Base-by-base conservation (phyloP, 1,140 invertebrate species). In the Dryas iulia region DNA sequence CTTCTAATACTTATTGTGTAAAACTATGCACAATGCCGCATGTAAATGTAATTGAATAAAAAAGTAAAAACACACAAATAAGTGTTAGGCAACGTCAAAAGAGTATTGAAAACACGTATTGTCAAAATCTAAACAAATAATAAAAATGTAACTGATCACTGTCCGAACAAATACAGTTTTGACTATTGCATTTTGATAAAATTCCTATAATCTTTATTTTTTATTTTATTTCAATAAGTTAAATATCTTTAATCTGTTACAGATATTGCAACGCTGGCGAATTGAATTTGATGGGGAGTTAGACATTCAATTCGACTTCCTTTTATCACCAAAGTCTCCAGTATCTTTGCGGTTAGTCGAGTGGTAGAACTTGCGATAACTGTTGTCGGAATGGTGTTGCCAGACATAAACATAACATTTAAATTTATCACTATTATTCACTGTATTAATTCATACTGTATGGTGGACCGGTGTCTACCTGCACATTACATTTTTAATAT, bases 281-380 rank as follows among this genome's bases (percentile, higher is more conserved):
- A 94, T 97, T 21, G 92, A 93, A 35, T 94, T 94, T 67, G 92
- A 94, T 35, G 94, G 95, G 28, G 94, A 95, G 26, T 83, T 97
- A 54, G 93, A 95, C 70, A 86, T 96, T 21, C 94, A 96, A 71
- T 97, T 96, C 76, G 96, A 97, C 79, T 97, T 96, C 86, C 92
- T 97, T 12, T 78, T 97, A 70, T 94, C 95, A 2, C 96, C 96
- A 2, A 95, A 95, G 81, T 94, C 94, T 21, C 95, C 95, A 31
- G 93, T 96, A 1, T 93, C 93, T n/a, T 90, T 97, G 67, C 93
- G 91, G 26, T 94, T 97, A 57, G 81, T 90, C 23, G 89, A 91
- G 62, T 90, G 85, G 87, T 87, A 81, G 75, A 59, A 23, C 57
- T 57, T 56, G 39, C 26, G 35, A 18, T 21, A 7, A 3, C 3